These are phyloP conservation scores for Cryptoprocta ferox DNA, from an alignment of 2,797 vertebrate species.

Conservation along the genomic window DNA sequence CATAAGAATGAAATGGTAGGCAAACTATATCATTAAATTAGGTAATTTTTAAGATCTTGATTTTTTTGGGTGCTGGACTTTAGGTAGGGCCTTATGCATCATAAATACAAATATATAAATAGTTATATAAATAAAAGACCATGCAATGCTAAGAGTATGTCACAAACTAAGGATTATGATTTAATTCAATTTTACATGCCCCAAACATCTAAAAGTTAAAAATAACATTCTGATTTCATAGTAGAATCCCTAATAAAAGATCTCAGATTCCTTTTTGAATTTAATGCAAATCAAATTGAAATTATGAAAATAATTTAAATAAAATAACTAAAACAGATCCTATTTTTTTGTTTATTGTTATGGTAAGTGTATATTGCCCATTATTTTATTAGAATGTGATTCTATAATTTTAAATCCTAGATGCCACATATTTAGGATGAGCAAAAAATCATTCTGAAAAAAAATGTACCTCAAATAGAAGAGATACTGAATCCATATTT, in stretches of 20 bases:
- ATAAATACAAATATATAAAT: not conserved
- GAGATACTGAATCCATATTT: not conserved
- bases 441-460: not conserved
- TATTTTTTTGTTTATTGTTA: not conserved
- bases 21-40: not conserved
- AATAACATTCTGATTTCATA: conserved; percentile 11
- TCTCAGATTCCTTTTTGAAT: not conserved
- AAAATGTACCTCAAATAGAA: not conserved
- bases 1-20: not conserved
- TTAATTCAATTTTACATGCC: not conserved
- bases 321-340: not conserved
- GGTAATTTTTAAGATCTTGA: not conserved
- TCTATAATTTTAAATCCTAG: not conserved
- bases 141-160: not conserved
- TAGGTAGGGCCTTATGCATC: not conserved
- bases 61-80: not conserved
- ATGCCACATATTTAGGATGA: not conserved
- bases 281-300: not conserved
- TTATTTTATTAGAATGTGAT: conserved; percentile 1
- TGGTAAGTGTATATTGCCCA: not conserved
- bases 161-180: not conserved
- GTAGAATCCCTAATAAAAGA: not conserved
- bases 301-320: not conserved
- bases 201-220: not conserved
- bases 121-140: not conserved